phyloP scores from a whole-genome alignment of 2,113 vertebrate genomes.

The Muntiacus reevesi region DNA sequence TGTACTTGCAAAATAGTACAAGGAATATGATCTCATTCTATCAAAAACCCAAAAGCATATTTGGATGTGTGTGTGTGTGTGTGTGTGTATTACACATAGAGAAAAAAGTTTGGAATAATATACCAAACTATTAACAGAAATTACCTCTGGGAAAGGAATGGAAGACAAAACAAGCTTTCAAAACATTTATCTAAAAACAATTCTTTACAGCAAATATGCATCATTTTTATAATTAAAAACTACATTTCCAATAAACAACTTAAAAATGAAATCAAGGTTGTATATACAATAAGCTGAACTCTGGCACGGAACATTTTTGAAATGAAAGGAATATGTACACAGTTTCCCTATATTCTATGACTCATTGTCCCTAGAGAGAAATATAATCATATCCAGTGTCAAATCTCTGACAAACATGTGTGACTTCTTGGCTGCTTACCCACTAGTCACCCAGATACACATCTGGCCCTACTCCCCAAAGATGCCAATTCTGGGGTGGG shows the following conservation, averaged over 20 bases:
- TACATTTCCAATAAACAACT: background rate
- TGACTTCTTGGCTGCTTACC: background rate
- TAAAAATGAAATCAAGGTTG: slow-evolving; percentile 2
- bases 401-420: background rate
- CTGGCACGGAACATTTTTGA: background rate
- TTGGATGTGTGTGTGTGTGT: background rate
- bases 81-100: background rate
- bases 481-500: background rate
- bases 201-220: background rate
- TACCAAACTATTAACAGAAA: slow-evolving; percentile 29
- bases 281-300: background rate
- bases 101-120: background rate
- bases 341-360: background rate
- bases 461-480: background rate
- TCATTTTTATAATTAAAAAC: slow-evolving; percentile 31
- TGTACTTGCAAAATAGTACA: background rate
- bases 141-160: slow-evolving; percentile 9
- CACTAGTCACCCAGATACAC: background rate
- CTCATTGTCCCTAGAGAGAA: background rate
- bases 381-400: background rate
- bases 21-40: slow-evolving; percentile 15
- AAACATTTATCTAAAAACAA: slow-evolving; percentile 21
- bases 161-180: background rate
- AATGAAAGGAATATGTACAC: background rate
- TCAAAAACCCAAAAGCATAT: slow-evolving; percentile 16